These are phyloP conservation scores for Phortica okadai DNA, from an alignment of 2,888 invertebrate species.

Conservation along the genomic window DNA sequence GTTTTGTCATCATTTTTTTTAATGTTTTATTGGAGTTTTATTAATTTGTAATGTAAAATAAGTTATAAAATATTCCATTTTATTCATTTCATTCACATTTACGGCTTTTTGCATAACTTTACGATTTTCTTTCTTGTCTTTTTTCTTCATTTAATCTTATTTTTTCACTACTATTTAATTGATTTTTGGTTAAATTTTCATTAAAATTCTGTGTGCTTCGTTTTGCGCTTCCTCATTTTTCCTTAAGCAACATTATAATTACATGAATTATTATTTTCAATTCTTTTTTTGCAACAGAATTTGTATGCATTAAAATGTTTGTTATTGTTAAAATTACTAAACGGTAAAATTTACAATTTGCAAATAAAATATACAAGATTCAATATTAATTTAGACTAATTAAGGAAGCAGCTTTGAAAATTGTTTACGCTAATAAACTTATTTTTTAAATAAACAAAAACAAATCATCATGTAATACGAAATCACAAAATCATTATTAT, in stretches of 20 bases:
- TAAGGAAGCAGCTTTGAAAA: conserved; percentile 29
- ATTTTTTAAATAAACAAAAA: conserved; percentile 13
- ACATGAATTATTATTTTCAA: conserved; percentile 14
- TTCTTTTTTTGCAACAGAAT: conserved; percentile 11
- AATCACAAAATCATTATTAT: conserved; percentile 16
- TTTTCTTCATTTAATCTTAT: conserved; percentile 44
- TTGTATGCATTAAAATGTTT: background rate
- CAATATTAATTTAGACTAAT: conserved; percentile 14
- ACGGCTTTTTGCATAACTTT: conserved; percentile 30
- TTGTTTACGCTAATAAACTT: background rate
- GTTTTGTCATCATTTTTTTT: too few species aligned
- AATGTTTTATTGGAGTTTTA: conserved; percentile 49
- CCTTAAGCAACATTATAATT: conserved; percentile 5
- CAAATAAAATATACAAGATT: background rate
- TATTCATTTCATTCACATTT: conserved; percentile 51
- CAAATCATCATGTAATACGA: conserved; percentile 13
- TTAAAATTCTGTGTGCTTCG: conserved; percentile 23
- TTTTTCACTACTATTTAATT: conserved; percentile 47
- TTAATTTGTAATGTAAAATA: conserved; percentile 65
- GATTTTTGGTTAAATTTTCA: conserved; percentile 29
- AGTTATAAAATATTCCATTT: conserved; percentile 68
- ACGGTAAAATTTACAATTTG: conserved; percentile 15
- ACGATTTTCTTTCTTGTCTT: conserved; percentile 39
- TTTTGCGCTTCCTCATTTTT: background rate
- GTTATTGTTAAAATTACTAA: background rate